Conservation (phyloP, 2,888 invertebrate species). For the Pachycephus smyrnensis region DNA sequence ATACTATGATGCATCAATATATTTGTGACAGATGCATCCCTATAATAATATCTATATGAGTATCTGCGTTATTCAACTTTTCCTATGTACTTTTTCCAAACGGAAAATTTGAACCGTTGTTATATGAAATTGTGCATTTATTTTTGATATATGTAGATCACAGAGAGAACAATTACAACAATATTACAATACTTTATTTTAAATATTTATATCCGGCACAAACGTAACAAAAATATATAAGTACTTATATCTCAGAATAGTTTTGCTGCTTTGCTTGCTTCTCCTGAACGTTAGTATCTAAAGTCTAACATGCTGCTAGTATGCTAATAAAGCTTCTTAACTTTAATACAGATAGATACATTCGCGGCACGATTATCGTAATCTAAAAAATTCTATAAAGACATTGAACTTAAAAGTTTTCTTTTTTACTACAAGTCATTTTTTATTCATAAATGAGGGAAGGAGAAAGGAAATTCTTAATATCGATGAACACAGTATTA, state of each 20-base stretch:
- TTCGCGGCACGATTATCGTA: neutral
- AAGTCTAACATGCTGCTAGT: neutral
- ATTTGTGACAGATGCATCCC: neutral
- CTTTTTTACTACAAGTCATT: neutral
- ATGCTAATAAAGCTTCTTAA: neutral
- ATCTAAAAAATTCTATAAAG: neutral
- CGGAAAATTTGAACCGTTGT: neutral
- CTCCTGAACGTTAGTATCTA: neutral
- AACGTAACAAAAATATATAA: constrained; percentile 33
- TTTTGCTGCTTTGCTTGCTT: neutral
- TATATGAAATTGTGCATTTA: neutral
- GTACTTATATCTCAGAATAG: constrained; percentile 9
- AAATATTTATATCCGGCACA: constrained; percentile 27
- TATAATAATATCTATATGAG: too few species aligned
- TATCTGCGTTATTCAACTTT: neutral
- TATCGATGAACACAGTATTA: neutral
- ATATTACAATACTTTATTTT: constrained; percentile 2
- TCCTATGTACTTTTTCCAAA: neutral
- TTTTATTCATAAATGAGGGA: neutral
- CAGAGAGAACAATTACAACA: constrained; percentile 37
- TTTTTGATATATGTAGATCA: constrained; percentile 25
- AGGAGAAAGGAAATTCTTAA: neutral
- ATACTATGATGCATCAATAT: neutral
- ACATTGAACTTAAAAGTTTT: neutral
- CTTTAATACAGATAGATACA: neutral